Conservation (phyloP, 2,113 vertebrate genomes). For the Neofelis nebulosa region DNA sequence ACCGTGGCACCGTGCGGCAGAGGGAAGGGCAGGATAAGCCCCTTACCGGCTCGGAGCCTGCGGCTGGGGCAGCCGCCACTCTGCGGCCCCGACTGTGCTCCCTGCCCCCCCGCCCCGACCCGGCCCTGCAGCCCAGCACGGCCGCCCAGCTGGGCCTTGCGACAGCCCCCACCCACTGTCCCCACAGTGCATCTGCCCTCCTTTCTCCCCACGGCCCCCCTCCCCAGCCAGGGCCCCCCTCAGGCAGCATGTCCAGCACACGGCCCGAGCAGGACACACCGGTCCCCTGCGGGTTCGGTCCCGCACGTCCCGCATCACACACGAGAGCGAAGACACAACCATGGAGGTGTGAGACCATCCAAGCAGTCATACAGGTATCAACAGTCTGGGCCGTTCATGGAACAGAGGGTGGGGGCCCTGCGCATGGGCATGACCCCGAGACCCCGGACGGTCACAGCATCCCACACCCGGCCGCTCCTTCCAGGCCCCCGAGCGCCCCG, state of each 20-base stretch:
- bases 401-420: no score
- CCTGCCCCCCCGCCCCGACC: background rate
- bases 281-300: no score
- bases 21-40: background rate
- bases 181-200: fast-evolving
- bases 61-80: background rate
- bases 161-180: background rate
- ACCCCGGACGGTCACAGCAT: background rate
- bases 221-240: fast-evolving
- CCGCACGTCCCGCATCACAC: background rate
- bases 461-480: background rate
- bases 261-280: fast-evolving
- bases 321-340: no score
- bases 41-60: background rate
- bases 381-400: background rate
- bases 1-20: fast-evolving
- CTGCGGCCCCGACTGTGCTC: background rate
- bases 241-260: background rate
- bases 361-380: background rate
- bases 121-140: no score
- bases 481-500: background rate
- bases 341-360: background rate
- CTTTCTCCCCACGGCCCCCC: fast-evolving
- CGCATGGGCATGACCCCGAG: background rate
- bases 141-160: background rate